Evolutionary conservation across 2,113 vertebrate genomes (phyloP), one percentile per base, ranked within the genome.

Genomic region (Ammospiza nelsoni): DNA sequence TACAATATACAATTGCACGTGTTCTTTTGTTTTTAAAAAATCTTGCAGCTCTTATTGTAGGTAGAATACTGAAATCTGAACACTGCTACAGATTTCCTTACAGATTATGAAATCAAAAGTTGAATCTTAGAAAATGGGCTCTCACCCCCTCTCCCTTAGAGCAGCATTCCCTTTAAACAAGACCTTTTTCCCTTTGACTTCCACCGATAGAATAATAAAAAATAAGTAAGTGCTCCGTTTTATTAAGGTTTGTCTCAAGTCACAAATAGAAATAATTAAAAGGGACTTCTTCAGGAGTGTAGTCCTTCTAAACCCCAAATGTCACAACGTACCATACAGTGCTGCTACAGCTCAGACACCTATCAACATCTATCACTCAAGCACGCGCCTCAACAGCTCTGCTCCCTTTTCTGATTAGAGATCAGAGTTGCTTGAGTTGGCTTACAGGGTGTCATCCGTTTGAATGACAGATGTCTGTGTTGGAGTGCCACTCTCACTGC

Each of bases 391-490:
- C 85, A 89, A 93, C 96, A 97, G 87, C 95, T 95, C 49, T 80
- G 75, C 96, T 97, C 94, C 95, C 96, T 94, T 98, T 96, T 95
- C 97, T 98, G 97, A 98, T 98, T 97, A 98, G 97, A 97, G 97
- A 98, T 97, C 98, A 97, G 97, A 98, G 97, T 97, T 98, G 96
- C 97, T 80, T 77, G 96, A 98, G 98, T 98, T 98, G 97, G 95
- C 89, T 97, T 97, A 96, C 95, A 96, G 97, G 94, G 95, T 98
- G 97, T 97, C 98, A 97, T 97, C 96, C 8, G 11, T 97, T 98
- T 98, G 98, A 98, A 97, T 98, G 98, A 98, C 98, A 98, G 95
- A 97, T 97, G 97, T 97, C 98, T 96, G 75, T 90, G 95, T 66
- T 97, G 91, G 91, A 97, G 96, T 96, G 95, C 87, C 94, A 96